phyloP scores from a whole-genome alignment of 2,113 vertebrate species.

The Dunckerocampus dactyliophorus region DNA sequence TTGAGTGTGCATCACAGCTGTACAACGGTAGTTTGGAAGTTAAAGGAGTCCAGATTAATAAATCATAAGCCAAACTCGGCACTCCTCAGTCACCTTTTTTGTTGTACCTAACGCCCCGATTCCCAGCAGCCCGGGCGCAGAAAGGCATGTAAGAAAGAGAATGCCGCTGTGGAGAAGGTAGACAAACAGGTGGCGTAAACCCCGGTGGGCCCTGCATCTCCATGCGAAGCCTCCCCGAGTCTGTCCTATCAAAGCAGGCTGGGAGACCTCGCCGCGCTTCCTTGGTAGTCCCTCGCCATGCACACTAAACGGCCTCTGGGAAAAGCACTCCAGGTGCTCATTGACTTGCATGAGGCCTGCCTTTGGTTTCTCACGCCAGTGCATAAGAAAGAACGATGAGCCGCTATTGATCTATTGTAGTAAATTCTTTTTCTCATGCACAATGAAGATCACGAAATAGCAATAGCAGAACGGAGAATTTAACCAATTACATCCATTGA shows the following conservation, averaged over 20 bases:
- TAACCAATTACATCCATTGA: slow-evolving; percentile 39
- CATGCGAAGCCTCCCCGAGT: slow-evolving; percentile 46
- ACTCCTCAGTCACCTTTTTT: slow-evolving; percentile 77
- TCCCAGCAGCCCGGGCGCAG: slow-evolving; percentile 61
- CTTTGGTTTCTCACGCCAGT: slow-evolving; percentile 66
- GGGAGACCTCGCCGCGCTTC: slow-evolving; percentile 56
- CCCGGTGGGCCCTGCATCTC: slow-evolving; percentile 60
- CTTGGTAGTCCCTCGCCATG: slow-evolving; percentile 56
- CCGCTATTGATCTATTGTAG: slow-evolving; percentile 62
- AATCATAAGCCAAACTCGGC: slow-evolving; percentile 81
- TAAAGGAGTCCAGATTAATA: slow-evolving; percentile 78
- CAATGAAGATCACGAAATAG: slow-evolving; percentile 53
- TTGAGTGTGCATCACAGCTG: slow-evolving; percentile 55
- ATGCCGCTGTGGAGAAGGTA: slow-evolving; percentile 53
- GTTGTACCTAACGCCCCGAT: slow-evolving; percentile 73
- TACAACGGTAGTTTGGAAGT: slow-evolving; percentile 61
- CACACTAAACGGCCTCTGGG: slow-evolving; percentile 68
- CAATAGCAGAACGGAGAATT: slow-evolving; percentile 36
- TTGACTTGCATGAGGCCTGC: slow-evolving; percentile 76
- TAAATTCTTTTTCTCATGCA: slow-evolving; percentile 48
- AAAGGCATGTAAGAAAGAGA: slow-evolving; percentile 66
- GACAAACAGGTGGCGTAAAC: slow-evolving; percentile 77
- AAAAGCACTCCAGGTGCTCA: slow-evolving; percentile 74
- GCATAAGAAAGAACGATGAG: slow-evolving; percentile 63
- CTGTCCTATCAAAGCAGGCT: slow-evolving; percentile 66